These are phyloP conservation scores for Dexiosoma caninum DNA, from an alignment of 2,888 invertebrate genomes.

Conservation along the genomic window DNA sequence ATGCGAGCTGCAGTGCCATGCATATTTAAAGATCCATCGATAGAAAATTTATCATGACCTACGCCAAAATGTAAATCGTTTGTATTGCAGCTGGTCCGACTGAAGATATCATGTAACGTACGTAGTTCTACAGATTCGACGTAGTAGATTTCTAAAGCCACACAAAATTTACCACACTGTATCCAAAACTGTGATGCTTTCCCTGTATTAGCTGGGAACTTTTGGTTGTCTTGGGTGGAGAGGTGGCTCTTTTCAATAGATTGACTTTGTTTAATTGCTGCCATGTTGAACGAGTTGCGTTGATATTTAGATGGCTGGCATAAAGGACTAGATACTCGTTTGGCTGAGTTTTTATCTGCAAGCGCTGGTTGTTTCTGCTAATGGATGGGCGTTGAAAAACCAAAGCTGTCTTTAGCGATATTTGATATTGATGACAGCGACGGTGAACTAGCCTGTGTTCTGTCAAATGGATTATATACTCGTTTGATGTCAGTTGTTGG, in stretches of 20 bases:
- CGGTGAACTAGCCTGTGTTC: conserved; percentile 64
- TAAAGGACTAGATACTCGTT: too few relatives aligned
- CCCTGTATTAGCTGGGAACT: conserved; percentile 67
- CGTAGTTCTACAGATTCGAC: conserved; percentile 67
- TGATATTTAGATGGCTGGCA: too few relatives aligned
- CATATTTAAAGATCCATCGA: conserved; percentile 31
- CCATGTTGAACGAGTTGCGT: too few relatives aligned
- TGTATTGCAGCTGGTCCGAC: conserved; percentile 70
- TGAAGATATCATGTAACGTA: conserved; percentile 72
- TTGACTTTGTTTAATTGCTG: too few relatives aligned
- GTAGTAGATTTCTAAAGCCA: conserved; percentile 69
- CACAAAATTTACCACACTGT: conserved; percentile 69
- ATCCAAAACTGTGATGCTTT: conserved; percentile 71
- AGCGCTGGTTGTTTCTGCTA: too few relatives aligned
- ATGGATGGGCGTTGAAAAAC: conserved; percentile 73
- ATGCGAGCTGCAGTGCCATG: conserved; percentile 63
- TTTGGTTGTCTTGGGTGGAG: conserved; percentile 68
- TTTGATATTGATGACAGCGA: not conserved
- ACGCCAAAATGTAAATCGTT: conserved; percentile 73
- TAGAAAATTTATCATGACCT: conserved; percentile 71
- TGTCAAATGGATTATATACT: conserved; percentile 70
- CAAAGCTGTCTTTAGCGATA: conserved; percentile 58
- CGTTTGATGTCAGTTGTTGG: conserved; percentile 76
- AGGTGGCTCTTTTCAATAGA: too few relatives aligned
- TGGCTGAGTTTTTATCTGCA: too few relatives aligned